phyloP scores from a whole-genome alignment of 2,797 vertebrate genomes.

The Acanthornis magna region DNA sequence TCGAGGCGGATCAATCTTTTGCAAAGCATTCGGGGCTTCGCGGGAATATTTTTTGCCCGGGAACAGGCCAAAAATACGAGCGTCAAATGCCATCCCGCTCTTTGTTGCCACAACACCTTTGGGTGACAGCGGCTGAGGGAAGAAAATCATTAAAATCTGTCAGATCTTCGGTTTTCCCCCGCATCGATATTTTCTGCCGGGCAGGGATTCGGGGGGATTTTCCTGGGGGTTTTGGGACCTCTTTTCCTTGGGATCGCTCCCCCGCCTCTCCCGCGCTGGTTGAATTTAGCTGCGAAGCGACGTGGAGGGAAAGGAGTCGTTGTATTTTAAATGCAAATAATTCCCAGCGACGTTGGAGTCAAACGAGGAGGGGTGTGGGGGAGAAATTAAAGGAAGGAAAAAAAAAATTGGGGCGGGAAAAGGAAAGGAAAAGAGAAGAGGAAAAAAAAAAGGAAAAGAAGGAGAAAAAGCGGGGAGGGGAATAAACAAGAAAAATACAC shows the following conservation, averaged over 20 bases:
- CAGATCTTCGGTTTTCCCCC: background rate
- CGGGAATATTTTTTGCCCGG: background rate
- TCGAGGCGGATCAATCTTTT: background rate
- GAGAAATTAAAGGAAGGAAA: background rate
- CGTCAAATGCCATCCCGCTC: background rate
- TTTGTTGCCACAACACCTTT: slow-evolving; percentile 47
- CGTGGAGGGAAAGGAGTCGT: background rate
- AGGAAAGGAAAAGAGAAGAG: background rate
- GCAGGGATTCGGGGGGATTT: background rate
- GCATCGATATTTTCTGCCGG: background rate
- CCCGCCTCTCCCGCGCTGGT: background rate
- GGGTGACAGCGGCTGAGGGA: background rate
- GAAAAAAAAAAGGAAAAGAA: too few species aligned
- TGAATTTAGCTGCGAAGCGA: background rate
- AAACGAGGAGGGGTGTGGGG: background rate
- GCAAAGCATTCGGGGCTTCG: background rate
- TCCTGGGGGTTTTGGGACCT: background rate
- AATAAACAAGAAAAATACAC: background rate
- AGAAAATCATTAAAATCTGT: background rate
- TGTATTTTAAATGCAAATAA: slow-evolving; percentile 26
- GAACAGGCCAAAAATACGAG: slow-evolving; percentile 37
- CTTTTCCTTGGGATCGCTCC: background rate
- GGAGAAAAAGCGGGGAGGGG: background rate
- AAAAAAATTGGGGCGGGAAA: background rate
- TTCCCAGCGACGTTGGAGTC: background rate